Conservation (phyloP, 2,888 invertebrate genomes). For the Tetranychus piercei region DNA sequence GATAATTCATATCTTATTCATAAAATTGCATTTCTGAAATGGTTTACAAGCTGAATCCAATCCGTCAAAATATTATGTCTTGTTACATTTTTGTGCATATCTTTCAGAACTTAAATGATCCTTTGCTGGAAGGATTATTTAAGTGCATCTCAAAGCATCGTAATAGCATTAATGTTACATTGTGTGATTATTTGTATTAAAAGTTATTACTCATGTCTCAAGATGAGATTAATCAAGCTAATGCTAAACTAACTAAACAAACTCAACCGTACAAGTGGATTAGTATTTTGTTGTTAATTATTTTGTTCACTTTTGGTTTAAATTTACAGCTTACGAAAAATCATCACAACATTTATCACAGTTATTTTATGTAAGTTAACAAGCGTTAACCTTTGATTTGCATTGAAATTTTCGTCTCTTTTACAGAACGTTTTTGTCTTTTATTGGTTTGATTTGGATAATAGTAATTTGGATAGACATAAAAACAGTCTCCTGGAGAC, state of each 20-base stretch:
- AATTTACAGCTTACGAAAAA: neutral
- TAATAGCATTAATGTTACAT: too few relatives aligned
- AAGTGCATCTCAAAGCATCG: too few relatives aligned
- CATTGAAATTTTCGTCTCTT: neutral
- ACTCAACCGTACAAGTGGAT: neutral
- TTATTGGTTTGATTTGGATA: neutral
- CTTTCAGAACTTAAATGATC: too few relatives aligned
- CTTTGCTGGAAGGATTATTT: too few relatives aligned
- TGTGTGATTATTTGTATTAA: too few relatives aligned
- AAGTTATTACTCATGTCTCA: too few relatives aligned
- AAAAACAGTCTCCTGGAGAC: neutral
- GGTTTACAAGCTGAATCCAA: too few relatives aligned
- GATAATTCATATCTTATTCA: too few relatives aligned
- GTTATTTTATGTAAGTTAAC: neutral
- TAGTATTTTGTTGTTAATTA: neutral
- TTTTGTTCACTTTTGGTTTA: neutral
- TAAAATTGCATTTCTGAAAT: too few relatives aligned
- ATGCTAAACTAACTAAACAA: neutral
- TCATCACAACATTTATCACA: neutral
- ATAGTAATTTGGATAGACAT: neutral
- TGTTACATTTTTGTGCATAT: too few relatives aligned
- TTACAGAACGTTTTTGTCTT: neutral
- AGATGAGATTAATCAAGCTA: neutral
- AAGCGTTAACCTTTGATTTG: neutral
- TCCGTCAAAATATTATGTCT: too few relatives aligned